A percentile compares a stretch with the other conserved stretches of the same genome.
These are phyloP conservation scores for Mormyrus proboscirostris DNA, from an alignment of 2,797 vertebrate species.

Conservation along the genomic window DNA sequence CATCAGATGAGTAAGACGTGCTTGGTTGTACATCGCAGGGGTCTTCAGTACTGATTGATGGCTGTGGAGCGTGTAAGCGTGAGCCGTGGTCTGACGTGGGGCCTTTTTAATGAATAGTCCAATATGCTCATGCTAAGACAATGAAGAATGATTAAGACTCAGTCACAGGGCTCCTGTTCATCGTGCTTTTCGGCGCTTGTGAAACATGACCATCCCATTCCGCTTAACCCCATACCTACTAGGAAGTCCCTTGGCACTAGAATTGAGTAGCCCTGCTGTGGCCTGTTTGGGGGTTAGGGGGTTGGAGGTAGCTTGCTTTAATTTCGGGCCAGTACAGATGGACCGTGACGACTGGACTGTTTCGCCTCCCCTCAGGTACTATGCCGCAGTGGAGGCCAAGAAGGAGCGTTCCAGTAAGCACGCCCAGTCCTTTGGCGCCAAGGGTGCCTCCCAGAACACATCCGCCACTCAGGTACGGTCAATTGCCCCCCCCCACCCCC, in stretches of 20 bases:
- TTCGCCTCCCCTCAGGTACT: slow-evolving; percentile 59
- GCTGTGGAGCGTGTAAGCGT: not conserved
- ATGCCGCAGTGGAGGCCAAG: slow-evolving; percentile 77
- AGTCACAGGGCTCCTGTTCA: not conserved
- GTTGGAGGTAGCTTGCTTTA: not conserved
- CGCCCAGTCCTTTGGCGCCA: slow-evolving; percentile 83
- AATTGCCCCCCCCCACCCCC: not conserved
- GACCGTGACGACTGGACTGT: not conserved
- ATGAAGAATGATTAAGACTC: not conserved
- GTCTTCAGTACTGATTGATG: not conserved
- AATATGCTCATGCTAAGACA: not conserved
- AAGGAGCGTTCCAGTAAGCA: slow-evolving; percentile 85
- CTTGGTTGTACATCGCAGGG: not conserved
- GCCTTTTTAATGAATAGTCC: not conserved
- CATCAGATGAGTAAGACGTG: not conserved
- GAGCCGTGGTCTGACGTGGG: not conserved
- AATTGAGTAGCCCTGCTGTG: not conserved
- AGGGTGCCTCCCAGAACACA: slow-evolving; percentile 59
- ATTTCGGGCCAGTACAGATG: not conserved
- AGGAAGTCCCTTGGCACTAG: not conserved
- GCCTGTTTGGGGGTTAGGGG: not conserved
- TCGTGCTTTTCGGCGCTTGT: not conserved
- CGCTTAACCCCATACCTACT: not conserved
- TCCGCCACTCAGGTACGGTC: slow-evolving; percentile 58
- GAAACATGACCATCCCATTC: not conserved